Base-by-base conservation (phyloP, 2,888 invertebrate genomes). In the Agrochola circellaris region DNA sequence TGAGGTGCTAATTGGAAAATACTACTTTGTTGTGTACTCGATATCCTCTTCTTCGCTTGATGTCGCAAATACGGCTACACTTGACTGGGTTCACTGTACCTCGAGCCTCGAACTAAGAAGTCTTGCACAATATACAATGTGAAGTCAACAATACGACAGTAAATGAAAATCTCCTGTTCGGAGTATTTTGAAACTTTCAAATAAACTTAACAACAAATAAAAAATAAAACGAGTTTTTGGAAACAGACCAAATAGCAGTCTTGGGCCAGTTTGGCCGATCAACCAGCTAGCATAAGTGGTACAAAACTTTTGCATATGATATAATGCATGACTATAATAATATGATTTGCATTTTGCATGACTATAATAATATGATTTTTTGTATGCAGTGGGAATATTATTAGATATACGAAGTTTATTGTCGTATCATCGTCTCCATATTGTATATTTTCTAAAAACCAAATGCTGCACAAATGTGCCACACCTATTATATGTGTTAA, bases 1-100 rank as follows among this genome's bases (percentile, higher is more conserved):
- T 90, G 78, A 89, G 84, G 89, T 89, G 89, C 85, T 91, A 91
- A 91, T 92, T 90, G 86, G 75, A 88, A 83, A 85, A 84, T 85
- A 82, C 66, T 81, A 81, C 81, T 81, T 68, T 71, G 74, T 83
- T 80, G 67, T 81, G 65, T 78, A 74, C 73, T 77, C 70, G 67
- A 75, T 81, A 82, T 75, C 42, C 64, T 81, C 42, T 85, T 75
- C 75, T 82, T 62, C 54, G 71, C 68, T 83, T 61, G 61, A 61
- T 69, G 61, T 82, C 51, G 69, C 61, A 83, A 83, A 79, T 56
- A 42, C 15, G 15, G 73, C 13, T 58, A 70, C 48, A 84, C n/a
- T 54, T 60, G 38, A 71, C 38, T 67, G 26, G 68, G 58, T 60
- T 51, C 23, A 58, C 17, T 20, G 62, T 61, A 70, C n/a, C 13